phyloP scores from a whole-genome alignment of 2,113 vertebrate genomes.

The Rhinolophus ferrumequinum region DNA sequence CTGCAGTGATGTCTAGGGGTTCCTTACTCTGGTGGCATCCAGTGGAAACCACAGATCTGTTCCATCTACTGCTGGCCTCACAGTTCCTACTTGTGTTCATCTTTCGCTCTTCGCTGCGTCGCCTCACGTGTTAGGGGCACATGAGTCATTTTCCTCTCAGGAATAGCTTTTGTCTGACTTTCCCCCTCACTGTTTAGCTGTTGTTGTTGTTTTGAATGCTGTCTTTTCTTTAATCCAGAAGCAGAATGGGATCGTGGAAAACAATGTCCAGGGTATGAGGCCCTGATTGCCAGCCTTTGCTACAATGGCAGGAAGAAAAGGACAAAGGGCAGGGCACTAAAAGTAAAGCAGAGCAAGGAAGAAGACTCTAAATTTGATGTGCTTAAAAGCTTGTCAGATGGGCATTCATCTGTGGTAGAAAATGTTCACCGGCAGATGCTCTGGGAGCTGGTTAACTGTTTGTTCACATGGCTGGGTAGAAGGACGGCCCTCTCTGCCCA shows the following conservation, averaged over 20 bases:
- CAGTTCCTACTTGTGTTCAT: not conserved
- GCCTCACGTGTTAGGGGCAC: not conserved
- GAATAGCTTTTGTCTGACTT: not conserved
- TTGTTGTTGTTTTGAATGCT: not conserved
- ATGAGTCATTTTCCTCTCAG: not conserved
- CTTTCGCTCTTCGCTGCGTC: accelerated
- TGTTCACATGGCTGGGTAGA: not conserved
- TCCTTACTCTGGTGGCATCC: not conserved
- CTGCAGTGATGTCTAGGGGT: not conserved
- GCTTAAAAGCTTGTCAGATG: not conserved
- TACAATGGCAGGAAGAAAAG: not conserved
- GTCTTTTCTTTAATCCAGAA: constrained; percentile 20
- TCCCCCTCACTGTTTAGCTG: not conserved
- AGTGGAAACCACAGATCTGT: not conserved
- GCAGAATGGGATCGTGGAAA: not conserved
- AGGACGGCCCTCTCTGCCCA: not conserved
- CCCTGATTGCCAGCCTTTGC: not conserved
- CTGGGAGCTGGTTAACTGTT: not conserved
- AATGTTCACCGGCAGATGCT: not conserved
- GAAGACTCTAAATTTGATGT: not conserved
- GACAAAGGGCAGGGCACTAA: not conserved
- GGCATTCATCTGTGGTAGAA: not conserved
- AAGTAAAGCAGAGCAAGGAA: not conserved
- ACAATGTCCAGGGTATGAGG: not conserved
- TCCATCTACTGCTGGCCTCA: not conserved